These are phyloP conservation scores for Siderastrea siderea DNA, from an alignment of 92 coral and sea anemone species.

Conservation along the genomic window DNA sequence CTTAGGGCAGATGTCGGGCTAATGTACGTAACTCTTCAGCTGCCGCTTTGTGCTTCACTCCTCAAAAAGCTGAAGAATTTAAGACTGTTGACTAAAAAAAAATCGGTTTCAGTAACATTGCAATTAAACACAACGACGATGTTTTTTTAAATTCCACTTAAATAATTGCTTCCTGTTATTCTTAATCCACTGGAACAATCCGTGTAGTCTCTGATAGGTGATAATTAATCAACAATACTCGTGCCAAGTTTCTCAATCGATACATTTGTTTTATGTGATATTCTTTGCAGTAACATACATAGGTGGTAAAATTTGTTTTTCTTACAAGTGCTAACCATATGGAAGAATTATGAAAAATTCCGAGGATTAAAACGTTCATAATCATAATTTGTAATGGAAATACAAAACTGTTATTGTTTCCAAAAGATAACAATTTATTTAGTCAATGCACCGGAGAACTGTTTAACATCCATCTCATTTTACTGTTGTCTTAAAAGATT, in stretches of 20 bases:
- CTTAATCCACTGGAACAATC: constrained; percentile 20
- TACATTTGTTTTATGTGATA: not conserved
- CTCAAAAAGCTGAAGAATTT: not conserved
- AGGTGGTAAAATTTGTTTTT: not conserved
- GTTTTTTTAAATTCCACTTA: not conserved
- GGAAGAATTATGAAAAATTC: not conserved
- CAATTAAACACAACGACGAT: not conserved
- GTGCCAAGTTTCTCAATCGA: not conserved
- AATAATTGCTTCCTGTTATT: not conserved
- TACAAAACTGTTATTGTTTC: constrained; percentile 4
- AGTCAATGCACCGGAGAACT: not conserved
- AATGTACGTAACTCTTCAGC: not conserved
- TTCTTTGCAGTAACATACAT: not conserved
- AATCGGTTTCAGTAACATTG: not conserved
- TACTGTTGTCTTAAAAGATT: constrained; percentile 7
- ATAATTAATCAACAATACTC: not conserved
- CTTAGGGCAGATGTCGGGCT: too few species aligned
- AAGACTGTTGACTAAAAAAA: not conserved
- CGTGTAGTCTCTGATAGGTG: not conserved
- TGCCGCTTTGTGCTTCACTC: not conserved
- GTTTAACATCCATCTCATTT: not conserved
- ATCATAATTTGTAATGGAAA: not conserved
- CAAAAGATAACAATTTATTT: constrained; percentile 30
- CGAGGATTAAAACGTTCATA: not conserved
- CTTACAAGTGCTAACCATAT: not conserved